Evolutionary conservation across 2,888 invertebrate genomes (phyloP).

Genomic region (Morinoia aosen): DNA sequence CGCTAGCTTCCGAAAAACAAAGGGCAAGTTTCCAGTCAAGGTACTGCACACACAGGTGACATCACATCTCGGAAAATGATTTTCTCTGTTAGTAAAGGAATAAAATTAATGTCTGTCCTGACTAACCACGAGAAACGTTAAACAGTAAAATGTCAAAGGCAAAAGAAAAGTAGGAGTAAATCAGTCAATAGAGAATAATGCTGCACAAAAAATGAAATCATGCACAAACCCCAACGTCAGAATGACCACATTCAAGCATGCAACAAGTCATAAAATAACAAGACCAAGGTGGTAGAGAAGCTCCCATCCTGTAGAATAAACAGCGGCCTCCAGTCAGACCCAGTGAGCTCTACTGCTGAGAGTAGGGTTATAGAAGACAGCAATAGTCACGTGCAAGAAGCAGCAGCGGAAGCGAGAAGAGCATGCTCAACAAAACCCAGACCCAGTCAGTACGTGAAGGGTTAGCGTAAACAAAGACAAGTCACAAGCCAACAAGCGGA

Average conservation of each 20-base stretch:
- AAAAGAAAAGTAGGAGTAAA: background rate
- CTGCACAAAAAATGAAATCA: background rate
- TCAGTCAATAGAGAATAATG: background rate
- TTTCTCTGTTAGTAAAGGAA: background rate
- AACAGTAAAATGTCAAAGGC: background rate
- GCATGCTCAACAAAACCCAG: background rate
- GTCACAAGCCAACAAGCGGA: background rate
- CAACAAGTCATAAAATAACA: background rate
- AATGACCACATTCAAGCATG: background rate
- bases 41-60: background rate
- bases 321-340: background rate
- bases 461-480: background rate
- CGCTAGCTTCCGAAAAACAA: background rate
- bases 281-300: background rate
- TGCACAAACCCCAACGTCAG: background rate
- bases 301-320: background rate
- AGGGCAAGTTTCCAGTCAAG: background rate
- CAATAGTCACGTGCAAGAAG: background rate
- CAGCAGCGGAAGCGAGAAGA: conserved; percentile 3
- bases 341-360: background rate
- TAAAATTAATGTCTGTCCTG: background rate
- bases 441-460: background rate
- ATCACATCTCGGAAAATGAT: background rate
- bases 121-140: background rate
- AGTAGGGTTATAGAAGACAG: background rate